Base-by-base conservation (phyloP, 2,797 vertebrate species). In the Esox masquinongy region DNA sequence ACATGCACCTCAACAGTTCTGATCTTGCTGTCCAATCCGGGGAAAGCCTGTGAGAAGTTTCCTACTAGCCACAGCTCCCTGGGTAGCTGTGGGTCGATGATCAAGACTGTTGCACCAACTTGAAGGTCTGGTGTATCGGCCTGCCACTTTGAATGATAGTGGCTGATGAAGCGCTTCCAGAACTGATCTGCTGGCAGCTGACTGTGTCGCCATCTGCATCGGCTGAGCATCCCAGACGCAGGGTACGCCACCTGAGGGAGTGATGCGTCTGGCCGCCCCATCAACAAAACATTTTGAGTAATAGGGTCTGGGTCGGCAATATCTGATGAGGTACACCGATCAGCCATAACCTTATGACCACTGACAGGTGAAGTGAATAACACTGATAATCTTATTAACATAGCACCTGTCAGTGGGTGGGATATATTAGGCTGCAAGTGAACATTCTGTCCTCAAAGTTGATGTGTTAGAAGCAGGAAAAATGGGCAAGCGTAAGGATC, bases 161-260 rank as follows among this genome's bases (percentile, higher is more conserved):
- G n/a, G 31, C 12, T 70, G 1, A 74, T 39, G 14, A 76, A 70
- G 43, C 63, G 39, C 12, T n/a, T 64, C 75, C 75, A 77, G 67
- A 80, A 80, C 9, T 77, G 67, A 29, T 71, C 47, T 5, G 75
- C 75, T 4, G 77, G 19, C 15, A 74, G 8, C 26, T 77, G 71
- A 15, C 66, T 74, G 43, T 77, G 79, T 19, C 72, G 36, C 79
- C 68, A 80, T 34, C 68, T 39, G 1, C 16, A 8, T 24, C 49
- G 5, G 7, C 67, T 68, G 12, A 77, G 15, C 19, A 80, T 22
- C 24, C 75, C 73, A 12, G 61, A 31, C 2, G 43, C 19, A 1
- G 68, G 47, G 31, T 79, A 75, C 0, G 72, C 19, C 2, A 75
- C 73, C 15, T 76, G 74, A 2, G 74, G 64, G 2, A 76, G 59